A percentile compares a stretch with the other conserved stretches of the same genome.
phyloP scores from a whole-genome alignment of 2,888 invertebrate genomes.

The Mythimna albipuncta region DNA sequence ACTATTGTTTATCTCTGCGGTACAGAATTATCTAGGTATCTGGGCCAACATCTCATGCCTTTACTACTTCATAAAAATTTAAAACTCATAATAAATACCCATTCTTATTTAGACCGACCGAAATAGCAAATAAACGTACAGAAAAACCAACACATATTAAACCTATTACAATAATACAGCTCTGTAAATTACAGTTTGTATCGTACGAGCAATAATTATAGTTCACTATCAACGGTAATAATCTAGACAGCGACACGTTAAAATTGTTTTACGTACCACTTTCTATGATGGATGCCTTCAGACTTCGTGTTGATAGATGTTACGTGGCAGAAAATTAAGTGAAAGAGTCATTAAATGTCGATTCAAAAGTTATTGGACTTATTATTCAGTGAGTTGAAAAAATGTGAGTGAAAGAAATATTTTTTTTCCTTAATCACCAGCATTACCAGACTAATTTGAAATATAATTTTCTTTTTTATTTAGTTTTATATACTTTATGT shows the following conservation, averaged over 20 bases:
- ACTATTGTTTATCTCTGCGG: no score
- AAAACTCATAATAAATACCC: neutral
- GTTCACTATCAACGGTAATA: constrained; percentile 68
- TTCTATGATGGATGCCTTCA: constrained; percentile 56
- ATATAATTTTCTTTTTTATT: neutral
- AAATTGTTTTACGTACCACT: constrained; percentile 70
- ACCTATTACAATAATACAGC: constrained; percentile 45
- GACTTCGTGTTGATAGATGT: constrained; percentile 45
- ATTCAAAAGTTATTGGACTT: constrained; percentile 35
- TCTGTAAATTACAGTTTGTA: constrained; percentile 74
- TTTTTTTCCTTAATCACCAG: constrained; percentile 2
- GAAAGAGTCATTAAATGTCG: constrained; percentile 38
- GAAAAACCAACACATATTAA: constrained; percentile 37
- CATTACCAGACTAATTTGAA: constrained; percentile 4
- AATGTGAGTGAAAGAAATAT: neutral
- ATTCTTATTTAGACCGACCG: constrained; percentile 1
- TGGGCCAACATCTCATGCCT: no score
- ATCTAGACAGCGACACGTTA: constrained; percentile 69
- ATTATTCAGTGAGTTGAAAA: constrained; percentile 11
- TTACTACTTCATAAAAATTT: neutral
- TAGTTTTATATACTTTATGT: neutral
- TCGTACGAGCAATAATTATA: constrained; percentile 75
- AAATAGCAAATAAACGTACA: constrained; percentile 40
- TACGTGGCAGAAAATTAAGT: constrained; percentile 37
- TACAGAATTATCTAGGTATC: no score